Conservation (phyloP, 2,888 invertebrate genomes). For the Tachina fera region DNA sequence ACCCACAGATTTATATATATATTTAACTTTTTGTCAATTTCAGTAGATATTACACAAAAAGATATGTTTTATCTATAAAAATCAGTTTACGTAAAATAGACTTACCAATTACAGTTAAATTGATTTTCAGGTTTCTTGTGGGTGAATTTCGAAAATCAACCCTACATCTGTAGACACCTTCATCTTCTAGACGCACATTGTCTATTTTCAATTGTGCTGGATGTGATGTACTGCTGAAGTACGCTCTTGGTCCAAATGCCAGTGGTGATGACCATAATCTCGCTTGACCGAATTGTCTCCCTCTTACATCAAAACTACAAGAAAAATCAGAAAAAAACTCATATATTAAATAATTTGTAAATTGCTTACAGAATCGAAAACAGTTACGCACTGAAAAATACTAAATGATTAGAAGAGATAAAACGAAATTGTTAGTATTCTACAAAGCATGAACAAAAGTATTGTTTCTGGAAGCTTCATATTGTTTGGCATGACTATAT, state of each 20-base stretch:
- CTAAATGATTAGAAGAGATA: too few species aligned
- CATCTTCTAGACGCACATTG: constrained; percentile 85
- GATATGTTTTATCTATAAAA: background rate
- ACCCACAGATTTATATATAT: too few species aligned
- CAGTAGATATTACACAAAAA: too few species aligned
- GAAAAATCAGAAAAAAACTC: constrained; percentile 23
- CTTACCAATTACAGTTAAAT: constrained; percentile 90
- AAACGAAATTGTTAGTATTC: too few species aligned
- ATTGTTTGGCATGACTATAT: too few species aligned
- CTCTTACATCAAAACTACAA: constrained; percentile 90
- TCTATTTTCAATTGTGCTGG: constrained; percentile 91
- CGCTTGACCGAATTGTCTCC: constrained; percentile 88
- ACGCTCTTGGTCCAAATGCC: constrained; percentile 91
- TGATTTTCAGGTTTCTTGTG: constrained; percentile 89
- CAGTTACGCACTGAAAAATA: background rate
- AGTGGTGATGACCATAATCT: constrained; percentile 92
- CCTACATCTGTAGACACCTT: constrained; percentile 88
- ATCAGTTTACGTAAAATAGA: constrained; percentile 70
- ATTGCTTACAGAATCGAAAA: background rate
- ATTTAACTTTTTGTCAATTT: too few species aligned
- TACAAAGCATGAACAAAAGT: too few species aligned
- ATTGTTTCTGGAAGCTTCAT: too few species aligned
- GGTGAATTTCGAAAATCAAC: constrained; percentile 90
- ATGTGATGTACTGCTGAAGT: constrained; percentile 91
- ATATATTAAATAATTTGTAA: too few species aligned